A percentile compares a stretch with the other conserved stretches of the same genome.
phyloP scores from a whole-genome alignment of 2,113 vertebrate genomes.

The Cyanistes caeruleus region DNA sequence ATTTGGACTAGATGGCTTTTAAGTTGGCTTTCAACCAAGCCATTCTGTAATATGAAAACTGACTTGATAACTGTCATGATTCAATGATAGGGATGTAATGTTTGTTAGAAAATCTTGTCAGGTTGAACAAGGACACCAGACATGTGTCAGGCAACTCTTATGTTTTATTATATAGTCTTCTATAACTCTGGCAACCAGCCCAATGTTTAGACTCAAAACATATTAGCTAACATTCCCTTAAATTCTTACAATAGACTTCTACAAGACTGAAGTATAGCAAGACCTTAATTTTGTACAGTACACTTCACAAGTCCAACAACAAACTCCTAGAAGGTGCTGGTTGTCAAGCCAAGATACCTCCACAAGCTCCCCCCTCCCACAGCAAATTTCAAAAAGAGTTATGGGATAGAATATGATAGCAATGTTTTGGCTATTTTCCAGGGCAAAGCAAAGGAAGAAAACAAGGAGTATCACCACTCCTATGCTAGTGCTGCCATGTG shows the following conservation, averaged over 20 bases:
- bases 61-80: not conserved
- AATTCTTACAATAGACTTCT: not conserved
- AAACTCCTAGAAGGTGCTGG: not conserved
- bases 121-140: not conserved
- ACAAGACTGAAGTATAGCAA: not conserved
- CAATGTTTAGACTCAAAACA: not conserved
- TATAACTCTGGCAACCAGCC: not conserved
- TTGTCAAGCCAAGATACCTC: not conserved
- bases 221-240: not conserved
- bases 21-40: not conserved
- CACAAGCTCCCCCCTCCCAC: not conserved
- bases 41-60: not conserved
- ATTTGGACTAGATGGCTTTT: not conserved
- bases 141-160: fast-evolving
- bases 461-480: not conserved
- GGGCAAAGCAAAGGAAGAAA: not conserved
- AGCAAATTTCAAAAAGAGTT: not conserved
- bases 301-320: not conserved
- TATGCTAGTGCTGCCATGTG: fast-evolving
- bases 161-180: not conserved
- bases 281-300: not conserved
- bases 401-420: fast-evolving
- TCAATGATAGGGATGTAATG: not conserved
- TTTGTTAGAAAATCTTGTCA: not conserved
- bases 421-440: not conserved